Percentiles rank a stretch among this genome's conserved stretches.
These are phyloP conservation scores for Neodiprion virginianus DNA, from an alignment of 1,140 invertebrate species.

Conservation along the genomic window DNA sequence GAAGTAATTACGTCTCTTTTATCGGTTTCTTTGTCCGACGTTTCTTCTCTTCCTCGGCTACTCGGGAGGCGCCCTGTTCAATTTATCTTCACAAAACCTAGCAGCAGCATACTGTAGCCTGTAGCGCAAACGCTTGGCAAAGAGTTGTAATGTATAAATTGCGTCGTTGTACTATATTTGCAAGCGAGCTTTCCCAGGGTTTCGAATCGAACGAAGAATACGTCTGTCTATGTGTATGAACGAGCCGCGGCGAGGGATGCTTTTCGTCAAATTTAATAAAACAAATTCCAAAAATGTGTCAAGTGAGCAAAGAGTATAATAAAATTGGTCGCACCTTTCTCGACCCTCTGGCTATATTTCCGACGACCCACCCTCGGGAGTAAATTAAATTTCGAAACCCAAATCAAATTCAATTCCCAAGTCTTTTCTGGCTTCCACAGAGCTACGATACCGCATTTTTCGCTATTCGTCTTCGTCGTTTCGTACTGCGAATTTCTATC, in stretches of 20 bases:
- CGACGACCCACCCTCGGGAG: not conserved
- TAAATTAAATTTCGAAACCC: conserved; percentile 4
- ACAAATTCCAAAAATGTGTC: conserved; percentile 1
- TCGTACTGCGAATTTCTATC: too few relatives aligned
- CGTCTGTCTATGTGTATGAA: not conserved
- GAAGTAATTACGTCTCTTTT: too few relatives aligned
- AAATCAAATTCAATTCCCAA: not conserved
- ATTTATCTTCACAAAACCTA: too few relatives aligned
- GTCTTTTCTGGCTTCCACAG: not conserved
- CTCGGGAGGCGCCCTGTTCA: too few relatives aligned
- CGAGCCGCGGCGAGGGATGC: not conserved
- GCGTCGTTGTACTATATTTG: too few relatives aligned
- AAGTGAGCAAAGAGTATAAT: not conserved
- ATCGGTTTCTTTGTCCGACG: too few relatives aligned
- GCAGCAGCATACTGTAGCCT: too few relatives aligned
- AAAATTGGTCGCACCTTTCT: conserved; percentile 2
- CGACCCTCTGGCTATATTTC: not conserved
- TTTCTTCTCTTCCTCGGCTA: too few relatives aligned
- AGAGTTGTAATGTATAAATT: too few relatives aligned
- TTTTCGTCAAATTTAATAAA: not conserved
- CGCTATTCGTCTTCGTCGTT: not conserved
- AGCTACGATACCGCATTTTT: not conserved
- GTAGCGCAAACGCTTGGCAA: too few relatives aligned
- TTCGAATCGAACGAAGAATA: too few relatives aligned
- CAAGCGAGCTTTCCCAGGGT: too few relatives aligned